Percentiles rank a stretch among this genome's conserved stretches.
These are phyloP conservation scores for Calameuta idolon DNA, from an alignment of 2,888 invertebrate species.

Conservation along the genomic window DNA sequence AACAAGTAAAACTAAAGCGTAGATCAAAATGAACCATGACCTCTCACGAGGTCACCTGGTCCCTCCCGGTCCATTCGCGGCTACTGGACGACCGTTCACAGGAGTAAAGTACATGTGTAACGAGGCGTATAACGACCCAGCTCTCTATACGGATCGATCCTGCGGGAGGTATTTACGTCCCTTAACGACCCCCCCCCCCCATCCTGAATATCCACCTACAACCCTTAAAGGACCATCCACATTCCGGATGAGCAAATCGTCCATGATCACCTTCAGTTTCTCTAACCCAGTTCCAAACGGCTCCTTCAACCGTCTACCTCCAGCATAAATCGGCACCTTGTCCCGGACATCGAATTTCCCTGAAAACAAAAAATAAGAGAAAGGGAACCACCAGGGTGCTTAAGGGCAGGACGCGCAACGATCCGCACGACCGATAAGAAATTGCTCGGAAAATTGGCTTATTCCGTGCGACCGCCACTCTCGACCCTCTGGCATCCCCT, in stretches of 20 bases:
- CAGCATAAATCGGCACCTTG: not conserved
- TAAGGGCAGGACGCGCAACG: constrained; percentile 19
- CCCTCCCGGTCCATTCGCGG: not conserved
- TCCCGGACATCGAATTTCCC: not conserved
- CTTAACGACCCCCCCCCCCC: not conserved
- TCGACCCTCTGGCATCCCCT: constrained; percentile 1
- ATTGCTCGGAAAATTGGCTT: constrained; percentile 64
- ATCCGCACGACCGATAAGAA: constrained; percentile 58
- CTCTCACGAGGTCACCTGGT: not conserved
- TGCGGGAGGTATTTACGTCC: not conserved
- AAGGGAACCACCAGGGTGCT: not conserved
- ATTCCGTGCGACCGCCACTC: constrained; percentile 53
- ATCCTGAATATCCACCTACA: not conserved
- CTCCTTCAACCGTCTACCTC: not conserved
- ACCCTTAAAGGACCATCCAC: not conserved
- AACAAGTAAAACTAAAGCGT: not conserved
- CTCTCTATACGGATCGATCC: not conserved
- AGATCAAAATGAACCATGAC: not conserved
- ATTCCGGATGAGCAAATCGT: not conserved
- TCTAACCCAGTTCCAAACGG: not conserved
- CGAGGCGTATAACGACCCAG: not conserved
- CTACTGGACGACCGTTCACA: not conserved
- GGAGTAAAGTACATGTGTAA: not conserved
- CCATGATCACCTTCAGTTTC: not conserved
- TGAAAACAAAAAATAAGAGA: constrained; percentile 12